Evolutionary conservation across 2,797 vertebrate genomes (phyloP).

Genomic region (Lepus oiostolus): DNA sequence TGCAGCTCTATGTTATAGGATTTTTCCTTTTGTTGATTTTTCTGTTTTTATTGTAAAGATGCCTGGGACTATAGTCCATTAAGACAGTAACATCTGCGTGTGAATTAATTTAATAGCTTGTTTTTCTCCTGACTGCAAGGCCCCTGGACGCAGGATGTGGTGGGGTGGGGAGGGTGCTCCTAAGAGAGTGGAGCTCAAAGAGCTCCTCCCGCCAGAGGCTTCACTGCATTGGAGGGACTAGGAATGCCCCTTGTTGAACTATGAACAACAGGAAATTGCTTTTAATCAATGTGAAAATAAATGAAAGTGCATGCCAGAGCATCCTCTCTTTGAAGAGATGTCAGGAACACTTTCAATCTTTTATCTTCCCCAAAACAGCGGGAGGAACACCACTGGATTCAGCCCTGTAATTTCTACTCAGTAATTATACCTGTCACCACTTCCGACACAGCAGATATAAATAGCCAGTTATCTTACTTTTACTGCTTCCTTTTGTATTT

Average conservation of each 20-base stretch:
- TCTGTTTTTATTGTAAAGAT: constrained; percentile 57
- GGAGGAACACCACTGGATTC: constrained; percentile 88
- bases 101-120: constrained; percentile 68
- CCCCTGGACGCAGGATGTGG: background rate
- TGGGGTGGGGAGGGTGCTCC: background rate
- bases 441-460: constrained; percentile 90
- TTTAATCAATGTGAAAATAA: constrained; percentile 88
- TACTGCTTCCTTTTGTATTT: constrained; percentile 79
- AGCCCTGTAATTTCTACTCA: constrained; percentile 90
- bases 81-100: constrained; percentile 47
- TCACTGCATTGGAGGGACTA: background rate
- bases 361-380: constrained; percentile 88
- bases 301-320: constrained; percentile 77
- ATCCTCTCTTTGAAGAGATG: constrained; percentile 83
- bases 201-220: background rate
- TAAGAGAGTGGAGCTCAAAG: background rate
- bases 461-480: constrained; percentile 88
- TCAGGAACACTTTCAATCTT: constrained; percentile 90
- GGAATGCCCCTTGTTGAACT: constrained; percentile 52
- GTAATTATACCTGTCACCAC: constrained; percentile 91
- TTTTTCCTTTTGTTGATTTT: constrained; percentile 59
- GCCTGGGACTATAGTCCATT: constrained; percentile 46
- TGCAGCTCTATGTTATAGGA: background rate
- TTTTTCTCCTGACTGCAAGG: constrained; percentile 59
- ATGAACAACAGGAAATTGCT: constrained; percentile 71